These are phyloP conservation scores for Tamandua tetradactyla DNA, from an alignment of 2,797 vertebrate species.

Conservation along the genomic window DNA sequence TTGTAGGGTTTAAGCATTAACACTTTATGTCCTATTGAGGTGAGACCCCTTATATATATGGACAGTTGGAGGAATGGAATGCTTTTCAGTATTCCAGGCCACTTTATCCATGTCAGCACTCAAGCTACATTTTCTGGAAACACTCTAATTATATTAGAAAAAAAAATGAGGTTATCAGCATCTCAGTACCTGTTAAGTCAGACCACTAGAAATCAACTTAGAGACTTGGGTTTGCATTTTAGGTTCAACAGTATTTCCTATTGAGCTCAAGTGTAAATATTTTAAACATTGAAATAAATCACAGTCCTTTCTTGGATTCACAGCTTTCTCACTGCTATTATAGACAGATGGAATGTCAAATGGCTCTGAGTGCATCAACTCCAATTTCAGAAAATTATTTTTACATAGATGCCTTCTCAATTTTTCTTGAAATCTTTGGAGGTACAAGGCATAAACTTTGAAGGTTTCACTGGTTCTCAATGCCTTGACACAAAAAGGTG, in stretches of 20 bases:
- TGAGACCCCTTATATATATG: neutral
- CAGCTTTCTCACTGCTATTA: neutral
- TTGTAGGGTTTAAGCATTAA: accelerated
- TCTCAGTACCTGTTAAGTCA: neutral
- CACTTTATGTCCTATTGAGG: neutral
- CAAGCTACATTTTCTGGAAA: neutral
- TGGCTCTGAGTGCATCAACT: neutral
- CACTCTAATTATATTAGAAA: neutral
- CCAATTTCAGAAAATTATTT: neutral
- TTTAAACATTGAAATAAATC: neutral
- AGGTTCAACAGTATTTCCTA: neutral
- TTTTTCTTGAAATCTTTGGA: neutral
- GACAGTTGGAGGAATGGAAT: neutral
- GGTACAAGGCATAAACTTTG: neutral
- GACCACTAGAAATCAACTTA: neutral
- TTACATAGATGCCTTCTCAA: neutral
- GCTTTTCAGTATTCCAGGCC: neutral
- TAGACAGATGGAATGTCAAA: neutral
- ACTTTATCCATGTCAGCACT: neutral
- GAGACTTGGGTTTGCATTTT: neutral
- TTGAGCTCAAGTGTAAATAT: neutral
- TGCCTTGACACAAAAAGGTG: neutral
- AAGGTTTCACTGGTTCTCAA: neutral
- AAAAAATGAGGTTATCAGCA: neutral
- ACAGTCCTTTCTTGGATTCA: neutral